A percentile compares a stretch with the other conserved stretches of the same genome.
These are phyloP conservation scores for Parauchenoglanis punctatus DNA, from an alignment of 2,797 vertebrate species.

Conservation along the genomic window DNA sequence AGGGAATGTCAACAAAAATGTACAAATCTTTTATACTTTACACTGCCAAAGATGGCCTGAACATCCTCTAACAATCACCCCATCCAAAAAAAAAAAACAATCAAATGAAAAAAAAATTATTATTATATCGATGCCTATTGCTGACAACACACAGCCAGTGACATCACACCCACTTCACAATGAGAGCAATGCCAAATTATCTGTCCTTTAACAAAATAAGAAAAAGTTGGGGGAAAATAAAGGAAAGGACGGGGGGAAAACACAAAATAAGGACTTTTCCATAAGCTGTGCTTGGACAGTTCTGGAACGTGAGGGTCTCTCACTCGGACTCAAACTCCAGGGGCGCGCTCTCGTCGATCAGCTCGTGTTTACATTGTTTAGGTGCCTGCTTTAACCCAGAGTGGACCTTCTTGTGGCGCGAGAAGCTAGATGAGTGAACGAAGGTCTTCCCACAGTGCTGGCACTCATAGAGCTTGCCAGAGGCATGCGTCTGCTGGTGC, in stretches of 20 bases:
- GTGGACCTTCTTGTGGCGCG: conserved; percentile 77
- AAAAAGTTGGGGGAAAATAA: conserved; percentile 6
- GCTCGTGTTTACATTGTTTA: conserved; percentile 55
- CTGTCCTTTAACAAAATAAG: conserved; percentile 36
- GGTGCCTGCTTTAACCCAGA: conserved; percentile 62
- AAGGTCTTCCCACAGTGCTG: conserved; percentile 76
- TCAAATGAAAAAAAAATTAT: background rate
- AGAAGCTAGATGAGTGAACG: conserved; percentile 78
- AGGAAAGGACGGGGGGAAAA: background rate
- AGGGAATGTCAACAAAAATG: conserved; percentile 52
- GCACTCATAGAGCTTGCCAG: conserved; percentile 74
- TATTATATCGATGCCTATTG: conserved; percentile 31
- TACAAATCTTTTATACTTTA: conserved; percentile 41
- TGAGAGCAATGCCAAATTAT: conserved; percentile 42
- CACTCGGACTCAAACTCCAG: conserved; percentile 77
- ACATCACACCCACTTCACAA: conserved; percentile 43
- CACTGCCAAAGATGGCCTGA: conserved; percentile 37
- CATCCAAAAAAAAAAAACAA: background rate
- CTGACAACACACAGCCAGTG: conserved; percentile 44
- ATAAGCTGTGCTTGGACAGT: conserved; percentile 44
- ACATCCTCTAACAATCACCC: conserved; percentile 25
- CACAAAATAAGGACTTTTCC: conserved; percentile 12
- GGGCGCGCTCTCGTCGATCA: conserved; percentile 71
- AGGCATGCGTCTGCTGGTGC: conserved; percentile 64
- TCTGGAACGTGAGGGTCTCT: conserved; percentile 40